phyloP scores from a whole-genome alignment of 2,888 invertebrate genomes.

The Drosophila peninsularis region DNA sequence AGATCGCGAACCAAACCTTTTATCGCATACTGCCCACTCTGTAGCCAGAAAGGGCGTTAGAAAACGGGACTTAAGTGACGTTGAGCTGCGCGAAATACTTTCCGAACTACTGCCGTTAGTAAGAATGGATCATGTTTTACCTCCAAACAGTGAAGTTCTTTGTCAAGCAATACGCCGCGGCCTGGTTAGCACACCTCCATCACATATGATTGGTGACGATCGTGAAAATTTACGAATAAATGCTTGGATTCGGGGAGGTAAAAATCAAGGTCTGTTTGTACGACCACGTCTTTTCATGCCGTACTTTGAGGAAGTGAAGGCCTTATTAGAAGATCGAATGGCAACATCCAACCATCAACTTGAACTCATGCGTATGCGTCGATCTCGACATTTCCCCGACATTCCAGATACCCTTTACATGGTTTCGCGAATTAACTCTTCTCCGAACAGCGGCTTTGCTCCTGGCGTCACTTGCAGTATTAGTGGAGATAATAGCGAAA shows the following conservation, averaged over 20 bases:
- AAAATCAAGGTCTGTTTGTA: constrained; percentile 89
- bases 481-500: constrained; percentile 87
- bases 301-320: constrained; percentile 97
- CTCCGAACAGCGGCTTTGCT: constrained; percentile 74
- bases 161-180: constrained; percentile 89
- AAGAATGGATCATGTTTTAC: constrained; percentile 95
- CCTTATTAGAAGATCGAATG: constrained; percentile 92
- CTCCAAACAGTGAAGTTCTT: constrained; percentile 92
- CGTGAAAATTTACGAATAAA: constrained; percentile 88
- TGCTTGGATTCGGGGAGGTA: constrained; percentile 92
- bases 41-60: constrained; percentile 93
- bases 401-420: constrained; percentile 98
- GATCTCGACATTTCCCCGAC: constrained; percentile 90
- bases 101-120: constrained; percentile 93
- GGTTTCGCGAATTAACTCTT: constrained; percentile 86
- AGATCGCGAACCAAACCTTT: constrained; percentile 94
- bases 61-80: constrained; percentile 92
- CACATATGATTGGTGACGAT: constrained; percentile 93
- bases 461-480: constrained; percentile 63
- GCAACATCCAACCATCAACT: constrained; percentile 90
- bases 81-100: constrained; percentile 93
- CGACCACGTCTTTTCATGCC: constrained; percentile 96
- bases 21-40: constrained; percentile 96
- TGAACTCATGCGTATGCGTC: constrained; percentile 89
- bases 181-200: constrained; percentile 92